These are phyloP conservation scores for Ophonus ardosiacus DNA, from an alignment of 2,888 invertebrate genomes.

Conservation along the genomic window DNA sequence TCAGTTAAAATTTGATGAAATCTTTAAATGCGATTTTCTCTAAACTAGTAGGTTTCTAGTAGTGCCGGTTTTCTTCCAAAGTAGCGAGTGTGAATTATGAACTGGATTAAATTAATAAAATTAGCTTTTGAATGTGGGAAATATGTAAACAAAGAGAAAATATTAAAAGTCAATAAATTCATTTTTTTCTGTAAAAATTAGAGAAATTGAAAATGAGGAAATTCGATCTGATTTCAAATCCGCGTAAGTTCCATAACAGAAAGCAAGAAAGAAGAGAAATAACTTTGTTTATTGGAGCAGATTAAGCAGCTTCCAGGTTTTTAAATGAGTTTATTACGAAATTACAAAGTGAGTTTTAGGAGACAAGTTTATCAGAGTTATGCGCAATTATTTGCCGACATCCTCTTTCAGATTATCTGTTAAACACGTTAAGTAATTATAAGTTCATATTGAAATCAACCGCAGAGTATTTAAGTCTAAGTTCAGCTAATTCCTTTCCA, in stretches of 20 bases:
- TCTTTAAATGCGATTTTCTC: too few species aligned
- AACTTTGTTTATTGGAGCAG: constrained; percentile 56
- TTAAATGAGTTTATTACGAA: constrained; percentile 58
- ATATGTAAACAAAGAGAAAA: background rate
- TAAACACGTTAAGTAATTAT: constrained; percentile 20
- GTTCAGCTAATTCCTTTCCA: constrained; percentile 17
- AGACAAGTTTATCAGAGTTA: constrained; percentile 38
- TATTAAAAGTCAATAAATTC: background rate
- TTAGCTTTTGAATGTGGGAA: too few species aligned
- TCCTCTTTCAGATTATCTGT: constrained; percentile 42
- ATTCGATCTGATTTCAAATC: background rate
- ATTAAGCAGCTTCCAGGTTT: constrained; percentile 56
- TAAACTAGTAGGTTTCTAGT: too few species aligned
- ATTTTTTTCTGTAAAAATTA: background rate
- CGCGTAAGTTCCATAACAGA: background rate
- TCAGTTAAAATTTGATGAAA: too few species aligned
- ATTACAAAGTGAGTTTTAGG: constrained; percentile 51
- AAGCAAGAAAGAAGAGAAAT: constrained; percentile 41
- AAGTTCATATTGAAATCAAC: constrained; percentile 31
- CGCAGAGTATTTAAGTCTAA: constrained; percentile 26
- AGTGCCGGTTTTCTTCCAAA: too few species aligned
- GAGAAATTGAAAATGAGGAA: background rate
- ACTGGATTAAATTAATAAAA: too few species aligned
- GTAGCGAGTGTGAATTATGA: too few species aligned
- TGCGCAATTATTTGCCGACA: constrained; percentile 24